Conservation (phyloP, 2,888 invertebrate genomes). For the Athetis lepigone region DNA sequence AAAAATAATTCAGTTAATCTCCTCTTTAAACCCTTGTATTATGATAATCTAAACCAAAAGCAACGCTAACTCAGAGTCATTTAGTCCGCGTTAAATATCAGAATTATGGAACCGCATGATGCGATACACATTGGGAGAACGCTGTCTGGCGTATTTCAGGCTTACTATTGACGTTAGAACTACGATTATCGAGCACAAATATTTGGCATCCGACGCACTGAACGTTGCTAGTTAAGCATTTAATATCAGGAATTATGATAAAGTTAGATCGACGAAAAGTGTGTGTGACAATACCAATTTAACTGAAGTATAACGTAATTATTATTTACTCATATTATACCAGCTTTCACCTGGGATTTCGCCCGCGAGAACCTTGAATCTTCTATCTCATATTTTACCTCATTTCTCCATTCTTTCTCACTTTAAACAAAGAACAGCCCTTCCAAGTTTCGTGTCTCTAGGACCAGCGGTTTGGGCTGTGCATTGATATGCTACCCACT, state of each 20-base stretch:
- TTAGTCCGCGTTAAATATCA: conserved; percentile 30
- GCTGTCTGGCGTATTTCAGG: conserved; percentile 51
- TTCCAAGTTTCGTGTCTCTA: too few species aligned
- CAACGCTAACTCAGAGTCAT: neutral
- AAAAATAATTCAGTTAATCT: too few species aligned
- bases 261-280: neutral
- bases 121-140: conserved; percentile 25
- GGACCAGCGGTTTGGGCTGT: too few species aligned
- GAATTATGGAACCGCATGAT: conserved; percentile 33
- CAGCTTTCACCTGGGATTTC: too few species aligned
- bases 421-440: too few species aligned
- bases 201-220: conserved; percentile 44
- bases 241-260: conserved; percentile 13
- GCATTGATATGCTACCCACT: too few species aligned
- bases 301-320: neutral
- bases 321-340: too few species aligned
- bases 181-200: conserved; percentile 56
- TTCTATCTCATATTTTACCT: too few species aligned
- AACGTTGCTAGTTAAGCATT: conserved; percentile 20
- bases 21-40: neutral
- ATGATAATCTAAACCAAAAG: neutral
- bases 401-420: too few species aligned
- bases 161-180: conserved; percentile 55
- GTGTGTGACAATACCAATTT: neutral
- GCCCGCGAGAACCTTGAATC: too few species aligned